Base-by-base conservation (phyloP, 2,888 invertebrate species). In the Melieria crassipennis region DNA sequence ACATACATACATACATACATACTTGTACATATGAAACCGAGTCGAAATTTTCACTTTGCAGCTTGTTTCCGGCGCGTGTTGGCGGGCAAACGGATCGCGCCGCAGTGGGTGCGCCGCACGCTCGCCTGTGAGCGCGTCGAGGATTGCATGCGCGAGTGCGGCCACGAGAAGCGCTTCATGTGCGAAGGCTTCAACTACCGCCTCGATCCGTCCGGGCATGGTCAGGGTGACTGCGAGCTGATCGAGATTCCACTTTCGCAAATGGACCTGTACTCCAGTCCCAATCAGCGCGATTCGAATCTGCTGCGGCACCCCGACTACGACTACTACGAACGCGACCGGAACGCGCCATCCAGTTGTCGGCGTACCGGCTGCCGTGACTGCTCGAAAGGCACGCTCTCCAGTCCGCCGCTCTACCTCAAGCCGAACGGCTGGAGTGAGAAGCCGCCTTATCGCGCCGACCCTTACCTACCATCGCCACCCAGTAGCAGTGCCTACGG, bases 141-240 rank as follows among this genome's bases (percentile, higher is more conserved):
- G 79, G 93, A 93, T 80, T 95, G 94, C 82, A 90, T 93, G 82
- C 87, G 90, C 56, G 92, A 93, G 78, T 95, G 95, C 79, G 92
- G 92, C 3, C 89, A 89, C 6, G 94, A 94, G 82, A 91, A 90
- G 80, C 88, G 90, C 65, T 94, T 94, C 82, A 89, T 90, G 75
- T 95, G 95, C 81, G 93, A 94, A 86, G 94, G 94, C 77, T 95
- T 94, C 82, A 94, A 94, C 84, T 94, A 94, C 87, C 91, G 93
- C 90, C 92, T 92, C 81, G 93, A 93, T 83, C 90, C 90, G 1
- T 88, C 90, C 0, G 92, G 92, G 76, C 89, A 91, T 70, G 91
- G 91, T 0, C 92, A 92, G 85, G 93, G 94, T 9, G 91, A 92
- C 43, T 94, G 94, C 81, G 94, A 94, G 85, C 87, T 94, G 69